Evolutionary conservation across 2,888 invertebrate genomes (phyloP), one percentile per base, ranked within the genome.

Genomic region (Drosophila nr. fundita): DNA sequence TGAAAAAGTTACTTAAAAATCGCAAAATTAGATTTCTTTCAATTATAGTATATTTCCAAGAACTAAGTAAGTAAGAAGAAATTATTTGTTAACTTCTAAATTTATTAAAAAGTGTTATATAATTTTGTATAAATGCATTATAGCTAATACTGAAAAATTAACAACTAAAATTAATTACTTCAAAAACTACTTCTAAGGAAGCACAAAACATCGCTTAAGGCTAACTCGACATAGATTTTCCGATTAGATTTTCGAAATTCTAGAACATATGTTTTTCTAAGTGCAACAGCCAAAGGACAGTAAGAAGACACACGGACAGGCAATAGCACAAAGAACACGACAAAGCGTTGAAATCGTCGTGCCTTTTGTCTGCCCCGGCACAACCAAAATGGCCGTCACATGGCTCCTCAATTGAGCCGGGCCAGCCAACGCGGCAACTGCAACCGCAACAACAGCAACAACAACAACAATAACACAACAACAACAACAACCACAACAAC

Each of bases 341-440:
- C 87, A 87, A 89, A 90, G 90, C 90, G 90, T 90, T 87, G 91
- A 91, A 92, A 90, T 92, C 91, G 91, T 92, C 85, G 89, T 85
- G 84, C 78, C 90, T 89, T 90, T 90, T 90, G 90, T 88, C 83
- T 79, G 80, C 82, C 82, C 76, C 86, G 67, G 60, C 68, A 68
- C 68, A 68, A 68, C 72, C 61, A 76, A 80, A 80, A 80, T 76
- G 76, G 78, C 78, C 80, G 77, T 76, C 72, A 64, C 64, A 48
- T 66, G 59, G 63, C 64, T 64, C 75, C 64, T 61, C 75, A 67
- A 75, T 76, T 68, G 71, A 57, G 77, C 38, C 32, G 53, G 57
- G 66, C 72, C 78, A 78, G 80, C 78, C 78, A 80, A 62, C 59
- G 73, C 76, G 80, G 76, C 78, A 76, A 70, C 75, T 57, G 67